Conservation (phyloP, 2,888 invertebrate genomes). For the Eupithecia pulchellata region DNA sequence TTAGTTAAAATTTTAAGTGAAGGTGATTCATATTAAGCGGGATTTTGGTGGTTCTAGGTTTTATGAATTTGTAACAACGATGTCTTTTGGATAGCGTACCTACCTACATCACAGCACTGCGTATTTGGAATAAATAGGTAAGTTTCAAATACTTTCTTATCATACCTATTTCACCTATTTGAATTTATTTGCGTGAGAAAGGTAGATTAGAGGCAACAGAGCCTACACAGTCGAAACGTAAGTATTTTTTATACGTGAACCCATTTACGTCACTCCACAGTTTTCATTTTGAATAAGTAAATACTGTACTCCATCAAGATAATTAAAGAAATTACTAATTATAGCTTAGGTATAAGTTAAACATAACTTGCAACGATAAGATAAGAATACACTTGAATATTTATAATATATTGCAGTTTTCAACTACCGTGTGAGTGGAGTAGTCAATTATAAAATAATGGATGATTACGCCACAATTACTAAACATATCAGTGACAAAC, state of each 20-base stretch:
- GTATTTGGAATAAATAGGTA: background rate
- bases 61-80: background rate
- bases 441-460: conserved; percentile 7
- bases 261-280: background rate
- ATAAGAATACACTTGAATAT: conserved; percentile 11
- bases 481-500: conserved; percentile 32
- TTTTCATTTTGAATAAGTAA: background rate
- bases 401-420: conserved; percentile 23
- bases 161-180: background rate
- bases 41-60: background rate
- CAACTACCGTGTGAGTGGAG: conserved; percentile 15
- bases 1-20: background rate
- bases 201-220: background rate
- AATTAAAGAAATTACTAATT: conserved; percentile 23
- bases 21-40: background rate
- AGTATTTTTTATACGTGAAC: background rate
- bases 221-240: too few relatives aligned
- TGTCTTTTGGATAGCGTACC: background rate
- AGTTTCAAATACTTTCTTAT: background rate
- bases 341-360: conserved; percentile 10
- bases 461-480: conserved; percentile 13
- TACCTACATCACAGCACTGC: background rate
- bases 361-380: conserved; percentile 25
- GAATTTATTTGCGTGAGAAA: background rate
- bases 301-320: conserved; percentile 13